Evolutionary conservation across 2,797 vertebrate genomes (phyloP), one percentile per base, ranked within the genome.

Genomic region (Enteromius trimaculatus): DNA sequence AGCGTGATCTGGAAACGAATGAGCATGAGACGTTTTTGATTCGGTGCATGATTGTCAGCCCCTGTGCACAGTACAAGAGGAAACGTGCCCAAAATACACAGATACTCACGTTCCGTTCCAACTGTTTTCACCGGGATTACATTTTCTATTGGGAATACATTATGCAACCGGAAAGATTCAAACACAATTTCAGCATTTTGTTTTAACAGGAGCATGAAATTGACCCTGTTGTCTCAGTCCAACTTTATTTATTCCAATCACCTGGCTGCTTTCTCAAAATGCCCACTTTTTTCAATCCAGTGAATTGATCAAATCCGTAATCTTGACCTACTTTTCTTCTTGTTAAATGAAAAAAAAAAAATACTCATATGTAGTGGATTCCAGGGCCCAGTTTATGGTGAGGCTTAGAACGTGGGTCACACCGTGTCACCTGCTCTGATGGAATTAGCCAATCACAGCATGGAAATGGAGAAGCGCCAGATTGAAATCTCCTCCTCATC

Each of bases 1-100:
- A 58, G 47, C 37, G 69, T 75, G 78, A 84, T 51, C 53, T 85
- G 81, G 79, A 77, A 71, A 71, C 77, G 60, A 71, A 82, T 58
- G 75, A 65, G 44, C 31, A 19, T 9, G 11, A 84, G 72, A 58
- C 17, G 19, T 31, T 82, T 69, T 31, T 44, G 17, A 44, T 74
- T 51, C 65, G 55, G 21, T 9, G 31, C 19, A 34, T 74, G 58
- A 81, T 69, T 58, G 7, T 68, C 34, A 31, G n/a, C 51, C 23
- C 78, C 29, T 68, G 44, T 31, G 26, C 1, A 0, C 13, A 16
- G 10, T 23, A 49, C 78, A 53, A 9, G 6, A 44, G 71, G 17
- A 82, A 53, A 44, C 16, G 13, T 76, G 71, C 44, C 62, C 60
- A 66, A 66, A 14, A 68, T 31, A 39, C 14, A 8, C 69, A 26